A percentile compares a stretch with the other conserved stretches of the same genome.
Evolutionary conservation across 2,113 vertebrate species (phyloP).

Genomic region (Protobothrops flavoviridis): DNA sequence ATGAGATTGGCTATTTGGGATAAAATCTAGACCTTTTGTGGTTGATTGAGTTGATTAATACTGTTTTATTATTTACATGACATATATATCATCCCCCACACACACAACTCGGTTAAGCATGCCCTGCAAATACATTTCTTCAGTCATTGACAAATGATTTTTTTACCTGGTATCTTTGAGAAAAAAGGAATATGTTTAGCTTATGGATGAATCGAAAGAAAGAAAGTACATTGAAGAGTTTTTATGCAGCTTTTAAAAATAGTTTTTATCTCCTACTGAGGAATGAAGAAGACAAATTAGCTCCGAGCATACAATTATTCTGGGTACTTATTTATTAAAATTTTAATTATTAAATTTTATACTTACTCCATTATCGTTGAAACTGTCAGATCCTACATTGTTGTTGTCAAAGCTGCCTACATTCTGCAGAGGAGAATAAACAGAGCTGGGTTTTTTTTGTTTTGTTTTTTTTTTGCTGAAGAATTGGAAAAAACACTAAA

Average conservation of each 20-base stretch:
- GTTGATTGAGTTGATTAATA: neutral
- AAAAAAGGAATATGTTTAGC: neutral
- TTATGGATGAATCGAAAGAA: neutral
- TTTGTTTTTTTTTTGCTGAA: neutral
- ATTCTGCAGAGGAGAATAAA: neutral
- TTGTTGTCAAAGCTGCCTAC: neutral
- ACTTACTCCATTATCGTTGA: slow-evolving; percentile 15
- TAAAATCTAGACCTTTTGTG: neutral
- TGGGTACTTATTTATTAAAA: neutral
- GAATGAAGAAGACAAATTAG: neutral
- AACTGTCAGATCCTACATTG: neutral
- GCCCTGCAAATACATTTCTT: neutral
- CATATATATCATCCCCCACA: neutral
- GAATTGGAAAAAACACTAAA: neutral
- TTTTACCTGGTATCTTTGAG: neutral
- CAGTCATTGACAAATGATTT: neutral
- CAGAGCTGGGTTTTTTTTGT: neutral
- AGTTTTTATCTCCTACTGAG: neutral
- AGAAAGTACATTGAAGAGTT: neutral
- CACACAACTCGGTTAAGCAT: neutral
- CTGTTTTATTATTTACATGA: neutral
- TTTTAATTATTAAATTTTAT: neutral
- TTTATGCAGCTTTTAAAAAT: neutral
- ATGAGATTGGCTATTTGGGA: neutral
- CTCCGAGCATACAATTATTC: neutral